Evolutionary conservation across 1,140 invertebrate species (phyloP).

Genomic region (Eufriesea mexicana): DNA sequence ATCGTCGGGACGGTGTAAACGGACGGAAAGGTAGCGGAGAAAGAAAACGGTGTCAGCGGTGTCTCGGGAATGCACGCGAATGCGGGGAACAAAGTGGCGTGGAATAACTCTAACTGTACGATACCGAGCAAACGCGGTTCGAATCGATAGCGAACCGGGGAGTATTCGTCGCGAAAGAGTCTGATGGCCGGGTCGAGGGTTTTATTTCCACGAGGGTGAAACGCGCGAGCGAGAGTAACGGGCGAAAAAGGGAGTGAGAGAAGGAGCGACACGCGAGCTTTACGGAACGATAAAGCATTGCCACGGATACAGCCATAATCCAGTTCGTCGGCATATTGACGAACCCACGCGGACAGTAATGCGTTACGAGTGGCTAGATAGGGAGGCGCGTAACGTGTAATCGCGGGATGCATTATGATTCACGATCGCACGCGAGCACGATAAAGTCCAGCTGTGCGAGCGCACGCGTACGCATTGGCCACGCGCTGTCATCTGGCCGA

Average conservation of each 20-base stretch:
- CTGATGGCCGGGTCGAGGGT: conserved; percentile 20
- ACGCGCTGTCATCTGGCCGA: not conserved
- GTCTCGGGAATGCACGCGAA: not conserved
- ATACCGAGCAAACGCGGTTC: not conserved
- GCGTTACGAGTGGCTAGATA: conserved; percentile 50
- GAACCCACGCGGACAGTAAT: conserved; percentile 36
- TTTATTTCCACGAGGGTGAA: conserved; percentile 24
- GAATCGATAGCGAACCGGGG: conserved; percentile 19
- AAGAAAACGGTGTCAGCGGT: not conserved
- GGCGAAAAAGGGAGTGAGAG: no score
- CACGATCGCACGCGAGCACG: conserved; percentile 39
- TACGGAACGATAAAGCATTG: conserved; percentile 33
- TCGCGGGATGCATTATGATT: conserved; percentile 48
- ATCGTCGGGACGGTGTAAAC: not conserved
- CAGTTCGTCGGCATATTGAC: conserved; percentile 40
- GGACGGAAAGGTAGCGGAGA: not conserved
- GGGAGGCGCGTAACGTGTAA: conserved; percentile 44
- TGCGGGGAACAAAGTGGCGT: not conserved
- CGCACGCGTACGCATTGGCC: not conserved
- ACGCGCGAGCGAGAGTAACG: not conserved
- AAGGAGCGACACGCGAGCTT: conserved; percentile 12
- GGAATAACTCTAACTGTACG: not conserved
- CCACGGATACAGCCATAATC: conserved; percentile 31
- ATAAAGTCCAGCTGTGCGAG: conserved; percentile 26
- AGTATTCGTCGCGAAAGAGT: conserved; percentile 20